Base-by-base conservation (phyloP, 2,797 vertebrate genomes). In the Channallabes apus region DNA sequence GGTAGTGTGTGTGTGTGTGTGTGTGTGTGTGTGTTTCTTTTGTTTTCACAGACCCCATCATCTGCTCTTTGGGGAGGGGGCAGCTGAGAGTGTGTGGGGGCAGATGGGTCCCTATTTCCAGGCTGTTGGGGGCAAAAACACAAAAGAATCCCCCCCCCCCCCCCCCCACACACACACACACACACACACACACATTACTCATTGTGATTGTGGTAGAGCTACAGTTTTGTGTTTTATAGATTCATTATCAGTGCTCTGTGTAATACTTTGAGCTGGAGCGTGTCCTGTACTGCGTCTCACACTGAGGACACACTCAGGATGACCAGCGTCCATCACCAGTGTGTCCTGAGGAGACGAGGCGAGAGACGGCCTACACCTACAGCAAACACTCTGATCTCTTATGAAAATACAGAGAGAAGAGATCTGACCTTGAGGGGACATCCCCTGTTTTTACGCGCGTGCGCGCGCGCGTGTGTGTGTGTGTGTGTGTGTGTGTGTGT, bases 111-210 rank as follows among this genome's bases (percentile, higher is more conserved):
- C 78, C 84, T 59, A 69, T 58, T 76, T 56, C 67, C 68, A 85
- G 51, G 65, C 77, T 75, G 69, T 65, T 75, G 22, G 67, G 67
- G 65, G 61, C 54, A 69, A 82, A 90, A 83, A 91, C 91, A 89
- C 89, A 86, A 88, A 81, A 87, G 87, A 91, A 87, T 89, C 89
- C 17, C 32, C n/a, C 29, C n/a, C n/a, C n/a, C n/a, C n/a, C n/a
- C n/a, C n/a, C n/a, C n/a, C n/a, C n/a, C 68, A 22, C 22, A 71
- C 68, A 41, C 24, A 51, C 71, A 15, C 24, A 27, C 71, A 12
- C 67, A 69, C 17, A 67, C 64, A n/a, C n/a, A n/a, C n/a, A n/a
- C n/a, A n/a, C n/a, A n/a, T n/a, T n/a, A n/a, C n/a, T n/a, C n/a
- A n/a, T 58, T 58, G 56, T 58, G 56, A 58, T 41, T 41, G 41